Evolutionary conservation across 64 coral and sea anemone species (phyloP).

Genomic region (Orbicella faveolata): DNA sequence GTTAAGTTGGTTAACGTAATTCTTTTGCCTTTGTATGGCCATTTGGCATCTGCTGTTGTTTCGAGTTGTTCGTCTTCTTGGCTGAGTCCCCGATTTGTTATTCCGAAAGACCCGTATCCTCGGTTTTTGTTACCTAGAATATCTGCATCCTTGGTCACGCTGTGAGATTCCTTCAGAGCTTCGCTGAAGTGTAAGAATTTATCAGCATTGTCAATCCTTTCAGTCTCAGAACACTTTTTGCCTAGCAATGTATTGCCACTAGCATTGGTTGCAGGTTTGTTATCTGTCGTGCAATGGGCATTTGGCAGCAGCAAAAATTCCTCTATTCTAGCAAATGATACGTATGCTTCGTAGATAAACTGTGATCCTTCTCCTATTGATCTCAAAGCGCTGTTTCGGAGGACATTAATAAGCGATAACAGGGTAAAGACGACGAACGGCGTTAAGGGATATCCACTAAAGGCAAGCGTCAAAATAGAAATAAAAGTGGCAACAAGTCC

Average conservation of each 20-base stretch:
- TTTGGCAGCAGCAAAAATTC: constrained; percentile 23
- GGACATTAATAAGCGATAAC: constrained; percentile 35
- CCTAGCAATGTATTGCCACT: neutral
- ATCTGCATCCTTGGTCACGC: neutral
- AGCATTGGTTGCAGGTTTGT: neutral
- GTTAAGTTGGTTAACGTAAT: constrained; percentile 18
- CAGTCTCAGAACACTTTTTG: neutral
- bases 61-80: neutral
- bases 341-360: constrained; percentile 30
- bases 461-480: constrained; percentile 49
- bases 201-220: neutral
- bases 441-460: constrained; percentile 45
- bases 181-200: constrained; percentile 6
- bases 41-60: neutral
- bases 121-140: neutral
- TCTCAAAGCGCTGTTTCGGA: constrained; percentile 26
- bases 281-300: neutral
- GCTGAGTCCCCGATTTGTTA: neutral
- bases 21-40: neutral
- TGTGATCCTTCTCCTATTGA: constrained; percentile 22
- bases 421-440: constrained; percentile 70
- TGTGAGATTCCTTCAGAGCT: neutral
- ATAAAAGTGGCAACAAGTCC: constrained; percentile 46
- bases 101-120: neutral
- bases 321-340: constrained; percentile 28